Percentiles rank a stretch among this genome's conserved stretches.
phyloP scores from a whole-genome alignment of 2,797 vertebrate species.

The Taeniopygia guttata region DNA sequence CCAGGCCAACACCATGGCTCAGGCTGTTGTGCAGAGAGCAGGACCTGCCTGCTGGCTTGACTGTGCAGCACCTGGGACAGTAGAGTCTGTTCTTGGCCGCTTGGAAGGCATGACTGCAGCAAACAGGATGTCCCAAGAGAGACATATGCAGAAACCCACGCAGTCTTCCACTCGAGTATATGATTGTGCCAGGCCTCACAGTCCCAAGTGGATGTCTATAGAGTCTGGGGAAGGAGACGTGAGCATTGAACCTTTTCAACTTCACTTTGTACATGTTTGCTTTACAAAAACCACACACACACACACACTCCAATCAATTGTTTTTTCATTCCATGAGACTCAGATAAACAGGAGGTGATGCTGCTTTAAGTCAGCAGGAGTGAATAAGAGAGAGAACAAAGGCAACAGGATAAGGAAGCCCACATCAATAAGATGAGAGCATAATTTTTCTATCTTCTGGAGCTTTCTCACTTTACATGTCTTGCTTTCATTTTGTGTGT shows the following conservation, averaged over 20 bases:
- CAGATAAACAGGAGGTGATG: background rate
- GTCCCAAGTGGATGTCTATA: background rate
- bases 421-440: background rate
- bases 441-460: background rate
- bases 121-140: fast-evolving
- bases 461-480: background rate
- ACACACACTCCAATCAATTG: background rate
- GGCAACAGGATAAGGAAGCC: background rate
- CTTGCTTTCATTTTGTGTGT: background rate
- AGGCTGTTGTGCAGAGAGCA: background rate
- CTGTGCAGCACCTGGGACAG: background rate
- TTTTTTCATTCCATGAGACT: background rate
- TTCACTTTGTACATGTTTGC: fast-evolving
- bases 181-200: background rate
- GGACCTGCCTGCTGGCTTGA: background rate
- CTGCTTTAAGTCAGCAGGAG: background rate
- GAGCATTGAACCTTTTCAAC: background rate
- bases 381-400: background rate
- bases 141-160: fast-evolving
- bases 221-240: background rate
- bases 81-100: fast-evolving
- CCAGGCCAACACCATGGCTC: fast-evolving
- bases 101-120: background rate
- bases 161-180: background rate
- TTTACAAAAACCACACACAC: background rate